phyloP scores from a whole-genome alignment of 2,888 invertebrate species.

The Dicyrtoma fusca region DNA sequence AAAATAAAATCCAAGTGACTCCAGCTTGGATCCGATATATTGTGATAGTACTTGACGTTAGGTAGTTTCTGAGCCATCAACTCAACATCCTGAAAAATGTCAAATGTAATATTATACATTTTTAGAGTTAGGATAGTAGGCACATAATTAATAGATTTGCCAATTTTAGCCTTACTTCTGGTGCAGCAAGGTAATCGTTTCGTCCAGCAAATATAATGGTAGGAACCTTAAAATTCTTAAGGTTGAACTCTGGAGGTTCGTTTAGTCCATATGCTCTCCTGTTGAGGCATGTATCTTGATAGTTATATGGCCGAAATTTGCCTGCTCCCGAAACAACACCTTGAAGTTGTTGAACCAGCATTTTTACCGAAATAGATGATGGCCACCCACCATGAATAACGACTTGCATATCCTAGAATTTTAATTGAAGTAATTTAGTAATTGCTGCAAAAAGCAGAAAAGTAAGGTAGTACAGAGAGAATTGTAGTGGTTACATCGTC shows the following conservation, averaged over 20 bases:
- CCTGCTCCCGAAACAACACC: constrained; percentile 1
- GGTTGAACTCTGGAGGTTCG: background rate
- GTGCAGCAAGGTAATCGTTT: constrained; percentile 5
- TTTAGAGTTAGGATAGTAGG: background rate
- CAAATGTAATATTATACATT: background rate
- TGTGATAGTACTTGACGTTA: background rate
- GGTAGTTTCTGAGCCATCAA: background rate
- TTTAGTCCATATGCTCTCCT: background rate
- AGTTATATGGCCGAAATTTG: background rate
- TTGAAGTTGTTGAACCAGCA: constrained; percentile 2
- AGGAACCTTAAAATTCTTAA: background rate
- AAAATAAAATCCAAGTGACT: constrained; percentile 16
- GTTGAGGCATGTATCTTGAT: background rate
- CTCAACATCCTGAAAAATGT: constrained; percentile 9
- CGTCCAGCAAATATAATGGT: background rate
- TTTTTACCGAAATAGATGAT: background rate
- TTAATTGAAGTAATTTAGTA: too few species aligned
- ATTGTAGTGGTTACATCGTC: background rate
- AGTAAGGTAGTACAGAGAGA: too few species aligned
- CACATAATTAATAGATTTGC: background rate
- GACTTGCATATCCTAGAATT: background rate
- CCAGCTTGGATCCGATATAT: constrained; percentile 8
- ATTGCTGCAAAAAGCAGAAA: too few species aligned
- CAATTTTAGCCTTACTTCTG: background rate
- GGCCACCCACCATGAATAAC: background rate